Evolutionary conservation across 2,113 vertebrate genomes (phyloP).

Genomic region (Lepus americanus): DNA sequence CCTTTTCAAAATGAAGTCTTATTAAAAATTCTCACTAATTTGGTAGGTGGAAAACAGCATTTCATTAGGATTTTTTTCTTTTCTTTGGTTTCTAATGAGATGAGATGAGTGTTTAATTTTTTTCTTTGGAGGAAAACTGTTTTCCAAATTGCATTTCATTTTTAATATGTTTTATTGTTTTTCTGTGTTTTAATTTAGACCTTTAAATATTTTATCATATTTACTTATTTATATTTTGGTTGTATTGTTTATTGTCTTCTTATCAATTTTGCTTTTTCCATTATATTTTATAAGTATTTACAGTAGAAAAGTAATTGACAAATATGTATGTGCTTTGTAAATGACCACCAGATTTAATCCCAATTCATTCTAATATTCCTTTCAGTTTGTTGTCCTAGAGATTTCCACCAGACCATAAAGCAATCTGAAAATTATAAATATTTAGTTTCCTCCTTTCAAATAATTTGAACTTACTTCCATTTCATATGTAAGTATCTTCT

Average conservation of each 20-base stretch:
- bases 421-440: constrained; percentile 62
- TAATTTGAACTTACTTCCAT: constrained; percentile 48
- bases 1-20: constrained; percentile 19
- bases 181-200: background rate
- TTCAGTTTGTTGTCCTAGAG: constrained; percentile 36
- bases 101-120: constrained; percentile 35
- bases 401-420: constrained; percentile 55
- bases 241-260: constrained; percentile 29
- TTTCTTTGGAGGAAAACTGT: background rate
- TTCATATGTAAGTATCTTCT: constrained; percentile 9
- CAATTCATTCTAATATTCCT: constrained; percentile 54
- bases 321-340: constrained; percentile 33
- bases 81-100: constrained; percentile 34
- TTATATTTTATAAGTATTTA: constrained; percentile 62
- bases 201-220: background rate
- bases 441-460: constrained; percentile 58
- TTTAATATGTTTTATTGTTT: constrained; percentile 14
- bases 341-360: background rate
- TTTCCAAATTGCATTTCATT: constrained; percentile 6
- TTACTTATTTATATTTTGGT: constrained; percentile 49
- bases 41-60: constrained; percentile 2
- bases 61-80: constrained; percentile 35
- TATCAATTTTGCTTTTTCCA: constrained; percentile 51
- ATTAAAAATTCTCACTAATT: background rate
- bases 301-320: background rate